Evolutionary conservation across 2,113 vertebrate species (phyloP).

Genomic region (Python bivittatus): DNA sequence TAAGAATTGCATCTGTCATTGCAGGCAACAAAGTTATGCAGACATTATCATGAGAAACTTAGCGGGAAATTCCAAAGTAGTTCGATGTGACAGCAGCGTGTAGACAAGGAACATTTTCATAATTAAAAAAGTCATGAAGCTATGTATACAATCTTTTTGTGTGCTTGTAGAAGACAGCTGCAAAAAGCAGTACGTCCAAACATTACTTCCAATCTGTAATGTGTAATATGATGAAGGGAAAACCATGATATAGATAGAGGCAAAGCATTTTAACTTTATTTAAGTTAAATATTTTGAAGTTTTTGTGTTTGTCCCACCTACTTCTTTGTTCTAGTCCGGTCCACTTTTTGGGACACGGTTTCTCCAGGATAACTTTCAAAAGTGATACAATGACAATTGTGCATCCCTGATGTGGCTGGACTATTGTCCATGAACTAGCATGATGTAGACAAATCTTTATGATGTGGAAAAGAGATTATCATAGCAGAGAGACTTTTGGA

Average conservation of each 20-base stretch:
- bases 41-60: background rate
- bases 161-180: background rate
- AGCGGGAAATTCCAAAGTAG: background rate
- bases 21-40: background rate
- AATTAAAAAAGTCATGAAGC: background rate
- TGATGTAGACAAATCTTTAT: background rate
- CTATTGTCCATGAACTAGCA: background rate
- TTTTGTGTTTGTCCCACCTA: background rate
- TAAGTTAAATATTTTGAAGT: background rate
- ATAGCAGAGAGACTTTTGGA: background rate
- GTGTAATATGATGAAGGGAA: background rate
- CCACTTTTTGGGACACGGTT: background rate
- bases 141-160: background rate
- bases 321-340: background rate
- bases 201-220: background rate
- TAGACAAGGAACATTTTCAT: background rate
- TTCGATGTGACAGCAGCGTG: background rate
- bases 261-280: background rate
- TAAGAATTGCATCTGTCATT: background rate
- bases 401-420: background rate
- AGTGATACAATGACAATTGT: background rate
- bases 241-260: background rate
- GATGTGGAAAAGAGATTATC: background rate
- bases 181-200: background rate
- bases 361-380: background rate